A percentile compares a stretch with the other conserved stretches of the same genome.
Conservation (phyloP, 2,888 invertebrate species). For the Dynastes tityus region DNA sequence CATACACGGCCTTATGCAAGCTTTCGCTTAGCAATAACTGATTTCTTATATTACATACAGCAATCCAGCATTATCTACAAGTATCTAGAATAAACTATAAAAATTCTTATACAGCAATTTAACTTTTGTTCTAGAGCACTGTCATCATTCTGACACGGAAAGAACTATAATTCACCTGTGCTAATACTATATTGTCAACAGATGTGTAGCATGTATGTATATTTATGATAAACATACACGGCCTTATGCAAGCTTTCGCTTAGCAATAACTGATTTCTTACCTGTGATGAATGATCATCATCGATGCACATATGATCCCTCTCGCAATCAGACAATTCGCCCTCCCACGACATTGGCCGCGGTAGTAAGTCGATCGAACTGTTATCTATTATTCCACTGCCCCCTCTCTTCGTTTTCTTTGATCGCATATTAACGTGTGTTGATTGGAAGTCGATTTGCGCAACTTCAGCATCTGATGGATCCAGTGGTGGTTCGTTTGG, state of each 20-base stretch:
- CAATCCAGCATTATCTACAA: too few species aligned
- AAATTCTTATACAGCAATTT: too few species aligned
- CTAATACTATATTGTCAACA: too few species aligned
- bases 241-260: too few species aligned
- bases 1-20: too few species aligned
- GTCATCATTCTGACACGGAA: too few species aligned
- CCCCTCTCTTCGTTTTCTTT: conserved; percentile 60
- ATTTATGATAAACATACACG: too few species aligned
- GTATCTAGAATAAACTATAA: too few species aligned
- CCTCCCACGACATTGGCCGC: conserved; percentile 96
- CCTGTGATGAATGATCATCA: conserved; percentile 60
- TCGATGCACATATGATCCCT: conserved; percentile 67
- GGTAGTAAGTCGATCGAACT: conserved; percentile 68
- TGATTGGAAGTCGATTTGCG: conserved; percentile 82
- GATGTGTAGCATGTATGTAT: too few species aligned
- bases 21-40: too few species aligned
- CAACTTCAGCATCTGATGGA: conserved; percentile 85
- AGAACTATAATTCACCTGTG: too few species aligned
- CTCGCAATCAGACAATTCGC: conserved; percentile 92
- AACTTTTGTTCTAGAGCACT: too few species aligned
- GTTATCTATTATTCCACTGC: conserved; percentile 34
- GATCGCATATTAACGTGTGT: conserved; percentile 66
- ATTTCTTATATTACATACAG: conserved; percentile 4
- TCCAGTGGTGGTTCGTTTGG: conserved; percentile 68
- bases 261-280: conserved; percentile 16